These are phyloP conservation scores for Drosophila eugracilis DNA, from an alignment of 1,140 invertebrate species.

Conservation along the genomic window DNA sequence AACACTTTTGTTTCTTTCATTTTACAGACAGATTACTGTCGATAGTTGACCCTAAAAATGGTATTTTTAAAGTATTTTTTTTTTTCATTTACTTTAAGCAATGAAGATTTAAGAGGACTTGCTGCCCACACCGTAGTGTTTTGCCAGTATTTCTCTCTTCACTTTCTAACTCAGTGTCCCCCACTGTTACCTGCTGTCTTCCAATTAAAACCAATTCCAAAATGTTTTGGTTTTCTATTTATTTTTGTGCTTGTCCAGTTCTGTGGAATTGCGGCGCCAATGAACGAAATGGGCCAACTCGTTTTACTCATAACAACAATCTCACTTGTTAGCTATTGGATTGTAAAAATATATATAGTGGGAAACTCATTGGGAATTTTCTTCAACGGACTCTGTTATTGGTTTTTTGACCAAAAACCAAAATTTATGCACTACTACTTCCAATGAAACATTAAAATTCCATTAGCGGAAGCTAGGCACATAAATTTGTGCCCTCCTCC, in stretches of 20 bases:
- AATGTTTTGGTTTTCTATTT: conserved; percentile 42
- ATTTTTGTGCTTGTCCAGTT: conserved; percentile 34
- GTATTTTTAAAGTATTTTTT: not conserved
- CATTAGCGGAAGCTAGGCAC: conserved; percentile 73
- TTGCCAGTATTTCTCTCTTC: not conserved
- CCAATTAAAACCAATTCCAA: conserved; percentile 45
- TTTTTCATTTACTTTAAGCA: not conserved
- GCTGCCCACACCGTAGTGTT: not conserved
- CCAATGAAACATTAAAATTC: conserved; percentile 83
- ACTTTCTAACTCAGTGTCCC: not conserved
- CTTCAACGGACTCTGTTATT: conserved; percentile 21
- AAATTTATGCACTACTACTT: conserved; percentile 70
- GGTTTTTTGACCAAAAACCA: conserved; percentile 59
- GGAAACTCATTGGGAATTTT: conserved; percentile 17
- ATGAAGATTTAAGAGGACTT: not conserved
- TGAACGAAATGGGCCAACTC: conserved; percentile 47
- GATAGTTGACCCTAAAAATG: not conserved
- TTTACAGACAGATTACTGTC: not conserved
- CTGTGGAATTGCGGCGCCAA: conserved; percentile 62
- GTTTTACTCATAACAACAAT: conserved; percentile 56
- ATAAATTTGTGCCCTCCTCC: conserved; percentile 55
- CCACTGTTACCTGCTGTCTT: conserved; percentile 21
- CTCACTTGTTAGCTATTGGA: conserved; percentile 53
- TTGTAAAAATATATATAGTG: conserved; percentile 5
- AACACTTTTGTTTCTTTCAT: not conserved